phyloP scores from a whole-genome alignment of 2,113 vertebrate genomes.

The Laterallus jamaicensis region DNA sequence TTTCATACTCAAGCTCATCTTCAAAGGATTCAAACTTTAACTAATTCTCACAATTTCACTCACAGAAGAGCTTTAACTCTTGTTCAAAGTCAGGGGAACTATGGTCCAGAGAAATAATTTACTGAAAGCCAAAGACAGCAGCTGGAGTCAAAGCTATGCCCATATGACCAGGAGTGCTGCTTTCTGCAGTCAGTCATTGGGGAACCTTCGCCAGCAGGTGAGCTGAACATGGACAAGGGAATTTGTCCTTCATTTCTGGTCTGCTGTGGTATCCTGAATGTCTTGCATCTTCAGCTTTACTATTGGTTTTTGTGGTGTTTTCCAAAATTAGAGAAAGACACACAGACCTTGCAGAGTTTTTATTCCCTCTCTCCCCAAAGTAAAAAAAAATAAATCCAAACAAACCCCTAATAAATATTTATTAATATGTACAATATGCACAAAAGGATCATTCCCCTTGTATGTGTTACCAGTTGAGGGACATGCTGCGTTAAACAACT shows the following conservation, averaged over 20 bases:
- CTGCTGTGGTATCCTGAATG: background rate
- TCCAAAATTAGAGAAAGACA: background rate
- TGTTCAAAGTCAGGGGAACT: background rate
- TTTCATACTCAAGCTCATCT: background rate
- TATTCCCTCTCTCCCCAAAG: no score
- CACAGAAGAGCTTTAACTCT: background rate
- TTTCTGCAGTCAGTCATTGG: rapidly evolving
- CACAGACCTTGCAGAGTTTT: background rate
- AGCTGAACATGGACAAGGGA: background rate
- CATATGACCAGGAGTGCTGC: background rate
- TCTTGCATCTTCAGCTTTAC: background rate
- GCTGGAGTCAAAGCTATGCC: background rate
- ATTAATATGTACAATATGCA: background rate
- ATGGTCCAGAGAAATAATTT: background rate
- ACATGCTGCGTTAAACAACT: background rate
- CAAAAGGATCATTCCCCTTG: background rate
- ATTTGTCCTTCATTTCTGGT: background rate
- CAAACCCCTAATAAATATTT: no score
- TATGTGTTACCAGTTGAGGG: background rate
- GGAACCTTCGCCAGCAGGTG: background rate
- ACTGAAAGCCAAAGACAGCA: background rate
- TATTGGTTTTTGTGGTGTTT: background rate
- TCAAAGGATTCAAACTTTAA: background rate
- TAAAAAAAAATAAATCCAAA: background rate
- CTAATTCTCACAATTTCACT: background rate